These are phyloP conservation scores for Brevimyrus niger DNA, from an alignment of 2,113 vertebrate species.

Conservation along the genomic window DNA sequence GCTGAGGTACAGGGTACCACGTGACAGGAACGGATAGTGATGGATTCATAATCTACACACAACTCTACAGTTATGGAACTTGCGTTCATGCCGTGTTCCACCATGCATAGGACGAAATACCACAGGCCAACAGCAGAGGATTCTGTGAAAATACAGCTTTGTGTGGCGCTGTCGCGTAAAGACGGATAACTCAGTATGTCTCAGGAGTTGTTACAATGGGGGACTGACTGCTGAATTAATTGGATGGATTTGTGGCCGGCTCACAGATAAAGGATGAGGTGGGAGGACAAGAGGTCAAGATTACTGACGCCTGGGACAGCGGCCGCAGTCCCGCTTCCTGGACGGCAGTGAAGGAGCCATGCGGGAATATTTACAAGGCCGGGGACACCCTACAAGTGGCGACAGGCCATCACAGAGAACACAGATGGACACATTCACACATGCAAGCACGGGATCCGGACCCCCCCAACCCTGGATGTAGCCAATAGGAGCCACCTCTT, in stretches of 20 bases:
- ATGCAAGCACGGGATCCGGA: background rate
- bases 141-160: background rate
- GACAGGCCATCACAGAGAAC: background rate
- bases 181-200: background rate
- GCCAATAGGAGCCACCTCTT: background rate
- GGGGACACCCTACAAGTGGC: background rate
- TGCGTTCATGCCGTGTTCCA: background rate
- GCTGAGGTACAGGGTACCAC: background rate
- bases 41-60: background rate
- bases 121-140: background rate
- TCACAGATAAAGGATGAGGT: background rate
- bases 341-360: background rate
- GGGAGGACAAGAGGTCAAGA: background rate
- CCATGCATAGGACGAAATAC: background rate
- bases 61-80: background rate
- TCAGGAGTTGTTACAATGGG: background rate
- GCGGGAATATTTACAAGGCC: background rate
- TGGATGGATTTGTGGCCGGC: background rate
- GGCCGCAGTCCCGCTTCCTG: background rate
- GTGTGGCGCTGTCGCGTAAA: background rate
- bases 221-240: background rate
- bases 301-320: background rate
- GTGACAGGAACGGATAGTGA: background rate
- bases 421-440: background rate
- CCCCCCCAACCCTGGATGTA: background rate